A percentile compares a stretch with the other conserved stretches of the same genome.
These are phyloP conservation scores for Apis mellifera DNA, from an alignment of 1,140 invertebrate species.

Conservation along the genomic window DNA sequence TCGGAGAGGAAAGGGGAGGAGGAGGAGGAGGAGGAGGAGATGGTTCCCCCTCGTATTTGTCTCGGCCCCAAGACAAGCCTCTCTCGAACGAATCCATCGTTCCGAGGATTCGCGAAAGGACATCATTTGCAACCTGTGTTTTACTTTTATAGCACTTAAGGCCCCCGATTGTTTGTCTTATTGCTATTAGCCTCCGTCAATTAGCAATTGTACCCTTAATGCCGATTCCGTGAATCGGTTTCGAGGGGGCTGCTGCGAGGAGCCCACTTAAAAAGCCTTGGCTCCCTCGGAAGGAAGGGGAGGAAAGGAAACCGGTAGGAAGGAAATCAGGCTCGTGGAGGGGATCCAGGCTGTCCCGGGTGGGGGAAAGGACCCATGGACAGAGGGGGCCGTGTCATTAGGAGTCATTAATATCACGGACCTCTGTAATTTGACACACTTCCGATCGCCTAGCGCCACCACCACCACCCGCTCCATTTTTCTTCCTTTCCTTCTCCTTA, in stretches of 20 bases:
- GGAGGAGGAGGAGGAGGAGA: neutral
- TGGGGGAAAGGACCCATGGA: conserved; percentile 36
- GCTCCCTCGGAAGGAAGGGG: neutral
- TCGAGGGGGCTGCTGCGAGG: neutral
- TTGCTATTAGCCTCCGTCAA: conserved; percentile 80
- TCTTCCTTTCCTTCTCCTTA: conserved; percentile 31
- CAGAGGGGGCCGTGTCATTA: conserved; percentile 76
- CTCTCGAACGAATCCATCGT: no score
- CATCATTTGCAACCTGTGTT: conserved; percentile 75
- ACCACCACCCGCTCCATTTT: conserved; percentile 70
- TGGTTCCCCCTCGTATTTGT: no score
- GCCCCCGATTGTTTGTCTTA: conserved; percentile 79
- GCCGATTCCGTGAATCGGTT: conserved; percentile 78
- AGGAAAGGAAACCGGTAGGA: neutral
- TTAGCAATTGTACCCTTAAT: conserved; percentile 82
- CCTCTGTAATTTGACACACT: conserved; percentile 81
- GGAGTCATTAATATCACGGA: conserved; percentile 77
- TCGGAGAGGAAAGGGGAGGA: conserved; percentile 16
- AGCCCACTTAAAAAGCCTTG: conserved; percentile 11
- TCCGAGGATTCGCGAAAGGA: conserved; percentile 22
- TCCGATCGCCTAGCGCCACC: conserved; percentile 78
- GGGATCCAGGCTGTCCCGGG: conserved; percentile 8
- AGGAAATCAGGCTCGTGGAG: conserved; percentile 18
- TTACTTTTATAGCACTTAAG: conserved; percentile 80
- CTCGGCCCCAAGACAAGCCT: neutral